Percentiles rank a stretch among this genome's conserved stretches.
Evolutionary conservation across 2,797 vertebrate species (phyloP).

Genomic region (Labroides dimidiatus): DNA sequence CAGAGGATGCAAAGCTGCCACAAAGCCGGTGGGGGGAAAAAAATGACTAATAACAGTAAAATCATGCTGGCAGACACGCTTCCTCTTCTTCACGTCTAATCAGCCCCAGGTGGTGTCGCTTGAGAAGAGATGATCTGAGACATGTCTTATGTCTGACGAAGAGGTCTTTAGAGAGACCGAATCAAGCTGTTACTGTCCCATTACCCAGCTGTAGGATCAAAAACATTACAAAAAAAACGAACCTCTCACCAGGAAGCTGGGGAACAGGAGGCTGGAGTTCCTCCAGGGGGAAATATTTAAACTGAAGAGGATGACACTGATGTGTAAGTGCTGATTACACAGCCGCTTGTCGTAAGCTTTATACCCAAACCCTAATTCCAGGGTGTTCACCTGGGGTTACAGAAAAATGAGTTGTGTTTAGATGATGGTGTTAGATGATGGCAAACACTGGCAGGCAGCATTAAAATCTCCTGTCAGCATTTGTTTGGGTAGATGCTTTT

Average conservation of each 20-base stretch:
- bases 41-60: conserved; percentile 38
- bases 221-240: conserved; percentile 29
- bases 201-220: conserved; percentile 67
- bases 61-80: conserved; percentile 28
- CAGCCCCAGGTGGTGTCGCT: conserved; percentile 51
- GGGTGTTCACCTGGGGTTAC: conserved; percentile 1
- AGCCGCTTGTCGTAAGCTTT: conserved; percentile 22
- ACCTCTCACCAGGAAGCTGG: conserved; percentile 22
- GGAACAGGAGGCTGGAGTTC: conserved; percentile 47
- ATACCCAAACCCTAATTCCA: not conserved
- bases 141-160: conserved; percentile 46
- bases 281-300: conserved; percentile 26
- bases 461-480: not conserved
- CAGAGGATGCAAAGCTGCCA: conserved; percentile 18
- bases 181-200: conserved; percentile 66
- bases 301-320: conserved; percentile 23
- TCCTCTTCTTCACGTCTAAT: conserved; percentile 38
- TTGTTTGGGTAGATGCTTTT: not conserved
- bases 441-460: not conserved
- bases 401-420: not conserved
- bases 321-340: conserved; percentile 38
- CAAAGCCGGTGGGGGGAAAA: conserved; percentile 12
- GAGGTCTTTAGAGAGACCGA: conserved; percentile 49
- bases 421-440: not conserved
- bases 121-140: conserved; percentile 59